Evolutionary conservation across 1,140 invertebrate species (phyloP).

Genomic region (Cecropterus lyciades): DNA sequence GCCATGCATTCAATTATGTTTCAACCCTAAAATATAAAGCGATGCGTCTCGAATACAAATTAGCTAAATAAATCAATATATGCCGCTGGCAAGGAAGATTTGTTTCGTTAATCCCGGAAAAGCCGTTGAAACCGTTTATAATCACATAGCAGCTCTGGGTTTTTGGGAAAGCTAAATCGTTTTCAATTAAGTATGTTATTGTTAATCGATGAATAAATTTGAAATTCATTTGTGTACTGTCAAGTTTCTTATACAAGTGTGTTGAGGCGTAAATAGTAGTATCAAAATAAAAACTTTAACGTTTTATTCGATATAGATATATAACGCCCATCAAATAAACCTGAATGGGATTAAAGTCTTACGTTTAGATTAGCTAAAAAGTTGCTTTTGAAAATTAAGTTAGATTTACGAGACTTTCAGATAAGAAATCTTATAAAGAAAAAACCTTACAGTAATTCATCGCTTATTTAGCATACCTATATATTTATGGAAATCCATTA

Average conservation of each 20-base stretch:
- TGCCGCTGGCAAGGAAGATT: constrained; percentile 25
- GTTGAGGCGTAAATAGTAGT: too few relatives aligned
- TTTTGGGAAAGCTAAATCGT: constrained; percentile 9
- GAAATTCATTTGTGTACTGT: neutral
- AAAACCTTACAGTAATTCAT: too few relatives aligned
- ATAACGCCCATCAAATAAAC: neutral
- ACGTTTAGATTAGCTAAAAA: too few relatives aligned
- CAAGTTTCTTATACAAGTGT: neutral
- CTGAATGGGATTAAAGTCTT: too few relatives aligned
- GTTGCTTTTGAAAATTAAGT: too few relatives aligned
- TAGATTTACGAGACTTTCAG: too few relatives aligned
- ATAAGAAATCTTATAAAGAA: too few relatives aligned
- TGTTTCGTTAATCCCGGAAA: constrained; percentile 22
- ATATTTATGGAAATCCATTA: too few relatives aligned
- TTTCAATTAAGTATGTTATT: constrained; percentile 11
- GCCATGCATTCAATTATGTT: constrained; percentile 75
- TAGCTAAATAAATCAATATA: constrained; percentile 53
- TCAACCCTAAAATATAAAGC: constrained; percentile 79
- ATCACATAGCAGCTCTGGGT: constrained; percentile 7
- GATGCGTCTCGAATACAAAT: constrained; percentile 69
- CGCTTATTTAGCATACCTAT: too few relatives aligned
- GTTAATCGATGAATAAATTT: neutral
- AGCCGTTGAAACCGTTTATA: constrained; percentile 20
- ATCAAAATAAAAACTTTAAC: too few relatives aligned
- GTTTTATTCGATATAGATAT: too few relatives aligned